phyloP scores from a whole-genome alignment of 2,113 vertebrate genomes.

The Platysteira castanea region DNA sequence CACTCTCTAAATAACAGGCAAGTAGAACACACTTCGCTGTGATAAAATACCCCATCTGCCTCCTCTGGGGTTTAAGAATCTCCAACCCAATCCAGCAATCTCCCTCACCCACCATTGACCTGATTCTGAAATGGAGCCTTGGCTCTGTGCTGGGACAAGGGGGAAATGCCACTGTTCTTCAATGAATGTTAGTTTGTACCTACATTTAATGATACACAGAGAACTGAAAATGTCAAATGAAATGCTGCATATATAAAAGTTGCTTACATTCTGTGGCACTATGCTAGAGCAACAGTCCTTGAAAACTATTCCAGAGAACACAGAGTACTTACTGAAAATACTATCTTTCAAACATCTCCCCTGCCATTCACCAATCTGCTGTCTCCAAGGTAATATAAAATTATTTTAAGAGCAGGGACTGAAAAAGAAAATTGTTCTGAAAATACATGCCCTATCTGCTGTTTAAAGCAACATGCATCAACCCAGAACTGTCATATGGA shows the following conservation, averaged over 20 bases:
- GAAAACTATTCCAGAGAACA: background rate
- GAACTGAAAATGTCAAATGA: background rate
- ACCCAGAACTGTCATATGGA: background rate
- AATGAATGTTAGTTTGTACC: background rate
- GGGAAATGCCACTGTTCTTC: background rate
- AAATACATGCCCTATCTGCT: background rate
- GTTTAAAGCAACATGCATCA: background rate
- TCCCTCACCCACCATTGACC: background rate
- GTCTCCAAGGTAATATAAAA: background rate
- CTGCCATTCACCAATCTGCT: background rate
- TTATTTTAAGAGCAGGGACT: background rate
- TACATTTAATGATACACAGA: background rate
- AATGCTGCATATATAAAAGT: background rate
- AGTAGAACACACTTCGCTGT: background rate
- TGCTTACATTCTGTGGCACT: background rate
- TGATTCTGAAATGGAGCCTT: background rate
- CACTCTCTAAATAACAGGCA: background rate
- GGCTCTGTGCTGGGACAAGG: background rate
- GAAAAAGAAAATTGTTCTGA: background rate
- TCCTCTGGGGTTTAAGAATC: background rate
- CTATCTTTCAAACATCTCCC: background rate
- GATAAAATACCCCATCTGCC: background rate
- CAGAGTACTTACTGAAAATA: background rate
- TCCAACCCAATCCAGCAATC: background rate
- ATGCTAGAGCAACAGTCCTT: background rate